Evolutionary conservation across 2,888 invertebrate species (phyloP).

Genomic region (Pyrgus malvae): DNA sequence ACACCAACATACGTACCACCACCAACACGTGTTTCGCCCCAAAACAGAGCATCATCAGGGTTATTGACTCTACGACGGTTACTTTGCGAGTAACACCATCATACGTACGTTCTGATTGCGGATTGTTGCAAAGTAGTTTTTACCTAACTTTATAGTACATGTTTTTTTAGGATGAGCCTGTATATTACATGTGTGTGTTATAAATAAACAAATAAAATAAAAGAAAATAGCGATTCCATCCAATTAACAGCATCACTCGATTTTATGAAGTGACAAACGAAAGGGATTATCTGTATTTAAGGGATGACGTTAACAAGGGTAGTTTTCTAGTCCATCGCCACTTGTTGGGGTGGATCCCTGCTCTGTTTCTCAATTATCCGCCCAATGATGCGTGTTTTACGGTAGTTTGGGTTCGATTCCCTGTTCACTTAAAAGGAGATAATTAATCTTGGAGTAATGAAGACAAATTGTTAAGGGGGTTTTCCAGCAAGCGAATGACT

Average conservation of each 20-base stretch:
- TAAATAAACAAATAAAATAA: too few species aligned
- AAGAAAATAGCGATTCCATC: neutral
- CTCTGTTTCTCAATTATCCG: conserved; percentile 5
- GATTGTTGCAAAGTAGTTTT: too few species aligned
- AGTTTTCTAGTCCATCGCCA: conserved; percentile 29
- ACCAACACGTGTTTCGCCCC: too few species aligned
- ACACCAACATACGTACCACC: too few species aligned
- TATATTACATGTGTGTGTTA: too few species aligned
- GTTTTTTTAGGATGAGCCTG: too few species aligned
- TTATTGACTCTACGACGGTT: too few species aligned
- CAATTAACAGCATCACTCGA: conserved; percentile 9
- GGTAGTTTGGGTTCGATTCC: conserved; percentile 2
- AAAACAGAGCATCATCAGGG: too few species aligned
- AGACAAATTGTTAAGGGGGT: neutral
- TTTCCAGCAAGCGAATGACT: too few species aligned
- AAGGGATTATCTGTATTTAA: conserved; percentile 60
- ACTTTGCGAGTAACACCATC: too few species aligned
- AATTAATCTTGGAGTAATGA: neutral
- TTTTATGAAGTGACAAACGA: conserved; percentile 20
- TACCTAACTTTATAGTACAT: too few species aligned
- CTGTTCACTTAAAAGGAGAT: neutral
- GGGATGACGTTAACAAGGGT: conserved; percentile 34
- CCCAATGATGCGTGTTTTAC: conserved; percentile 7
- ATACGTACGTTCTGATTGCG: too few species aligned
- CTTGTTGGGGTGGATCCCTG: neutral